Percentiles rank a stretch among this genome's conserved stretches.
Conservation (phyloP, 2,888 invertebrate species). For the Euplagia quadripunctaria region DNA sequence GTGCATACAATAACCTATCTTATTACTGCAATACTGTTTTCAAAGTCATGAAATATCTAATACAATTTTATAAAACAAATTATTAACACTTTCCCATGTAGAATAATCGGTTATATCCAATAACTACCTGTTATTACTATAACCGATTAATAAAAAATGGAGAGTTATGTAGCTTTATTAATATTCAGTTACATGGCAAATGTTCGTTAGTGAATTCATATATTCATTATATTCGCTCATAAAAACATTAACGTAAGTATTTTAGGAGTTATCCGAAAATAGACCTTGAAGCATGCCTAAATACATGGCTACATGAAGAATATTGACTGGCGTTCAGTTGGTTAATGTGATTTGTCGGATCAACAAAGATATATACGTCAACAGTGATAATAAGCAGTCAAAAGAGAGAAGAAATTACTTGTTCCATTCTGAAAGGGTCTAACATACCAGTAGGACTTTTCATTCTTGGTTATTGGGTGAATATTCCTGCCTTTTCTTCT, state of each 20-base stretch:
- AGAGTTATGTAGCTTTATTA: not conserved
- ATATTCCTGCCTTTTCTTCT: too few relatives aligned
- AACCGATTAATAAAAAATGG: not conserved
- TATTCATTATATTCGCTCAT: not conserved
- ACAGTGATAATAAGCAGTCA: not conserved
- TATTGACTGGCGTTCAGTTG: not conserved
- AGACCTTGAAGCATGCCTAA: not conserved
- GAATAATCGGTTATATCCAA: not conserved
- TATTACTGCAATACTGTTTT: slow-evolving; percentile 5
- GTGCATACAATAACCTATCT: slow-evolving; percentile 23
- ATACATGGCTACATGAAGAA: not conserved
- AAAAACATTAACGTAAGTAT: not conserved
- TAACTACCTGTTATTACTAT: not conserved
- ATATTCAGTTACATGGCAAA: not conserved
- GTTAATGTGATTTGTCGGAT: not conserved
- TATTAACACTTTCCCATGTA: not conserved
- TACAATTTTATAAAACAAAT: not conserved
- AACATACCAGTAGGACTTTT: too few relatives aligned
- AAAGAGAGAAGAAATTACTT: too few relatives aligned
- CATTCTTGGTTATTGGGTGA: too few relatives aligned
- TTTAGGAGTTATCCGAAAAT: not conserved
- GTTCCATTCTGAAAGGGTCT: too few relatives aligned
- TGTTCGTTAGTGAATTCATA: not conserved
- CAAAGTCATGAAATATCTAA: not conserved
- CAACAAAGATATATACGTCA: not conserved